phyloP scores from a whole-genome alignment of 2,888 invertebrate genomes.

The Latheticus oryzae region DNA sequence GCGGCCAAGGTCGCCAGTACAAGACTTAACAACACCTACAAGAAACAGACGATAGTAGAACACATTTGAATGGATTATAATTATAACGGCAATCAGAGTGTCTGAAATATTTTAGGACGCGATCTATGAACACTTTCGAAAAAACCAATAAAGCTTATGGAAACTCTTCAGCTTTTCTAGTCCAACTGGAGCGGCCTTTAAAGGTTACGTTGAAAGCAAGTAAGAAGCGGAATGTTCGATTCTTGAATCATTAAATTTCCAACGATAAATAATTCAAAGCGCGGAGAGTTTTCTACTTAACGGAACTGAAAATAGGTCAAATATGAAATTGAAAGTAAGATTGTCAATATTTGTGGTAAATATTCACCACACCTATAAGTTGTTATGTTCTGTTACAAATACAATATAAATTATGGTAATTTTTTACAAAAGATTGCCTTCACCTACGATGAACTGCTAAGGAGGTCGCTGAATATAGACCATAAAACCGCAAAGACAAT shows the following conservation, averaged over 20 bases:
- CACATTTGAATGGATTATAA: background rate
- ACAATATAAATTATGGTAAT: constrained; percentile 4
- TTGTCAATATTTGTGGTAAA: background rate
- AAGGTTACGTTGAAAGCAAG: constrained; percentile 19
- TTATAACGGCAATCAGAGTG: background rate
- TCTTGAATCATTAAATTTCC: constrained; percentile 25
- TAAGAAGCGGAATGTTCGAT: constrained; percentile 1
- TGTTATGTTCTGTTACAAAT: too few species aligned
- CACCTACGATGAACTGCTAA: constrained; percentile 36
- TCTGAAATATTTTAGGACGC: background rate
- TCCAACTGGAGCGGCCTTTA: constrained; percentile 19
- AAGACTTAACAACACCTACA: constrained; percentile 70
- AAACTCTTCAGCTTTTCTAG: too few species aligned
- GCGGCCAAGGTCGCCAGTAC: constrained; percentile 69
- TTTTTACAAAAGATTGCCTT: constrained; percentile 15
- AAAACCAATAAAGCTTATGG: too few species aligned
- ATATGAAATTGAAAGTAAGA: constrained; percentile 41
- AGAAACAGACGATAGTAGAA: constrained; percentile 48
- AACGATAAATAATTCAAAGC: constrained; percentile 42
- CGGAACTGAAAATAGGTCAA: constrained; percentile 47
- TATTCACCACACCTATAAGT: background rate
- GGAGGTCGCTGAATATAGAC: constrained; percentile 25
- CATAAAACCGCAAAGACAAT: constrained; percentile 23
- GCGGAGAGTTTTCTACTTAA: constrained; percentile 40
- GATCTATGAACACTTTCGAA: constrained; percentile 1